Conservation (phyloP, 2,888 invertebrate species). For the Melieria crassipennis region DNA sequence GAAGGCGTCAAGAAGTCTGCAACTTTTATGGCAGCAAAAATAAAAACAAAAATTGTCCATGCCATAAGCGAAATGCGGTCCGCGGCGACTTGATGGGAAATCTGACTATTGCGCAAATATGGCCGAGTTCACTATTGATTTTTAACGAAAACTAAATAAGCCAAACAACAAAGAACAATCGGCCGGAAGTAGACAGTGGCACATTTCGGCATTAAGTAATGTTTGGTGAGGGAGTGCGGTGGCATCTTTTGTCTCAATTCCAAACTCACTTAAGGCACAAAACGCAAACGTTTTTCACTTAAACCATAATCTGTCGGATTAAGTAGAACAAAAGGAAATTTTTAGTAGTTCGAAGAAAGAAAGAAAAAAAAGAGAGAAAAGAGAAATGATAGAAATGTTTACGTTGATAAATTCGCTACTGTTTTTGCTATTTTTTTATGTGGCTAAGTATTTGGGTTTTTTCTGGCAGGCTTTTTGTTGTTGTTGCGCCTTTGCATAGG, state of each 20-base stretch:
- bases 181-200: conserved; percentile 5
- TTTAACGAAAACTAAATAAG: conserved; percentile 14
- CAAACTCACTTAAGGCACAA: conserved; percentile 15
- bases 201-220: background rate
- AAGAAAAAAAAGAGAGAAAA: no score
- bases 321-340: conserved; percentile 2
- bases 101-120: background rate
- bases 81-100: background rate
- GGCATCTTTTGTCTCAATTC: background rate
- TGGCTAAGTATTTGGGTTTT: background rate
- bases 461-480: background rate
- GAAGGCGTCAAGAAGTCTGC: conserved; percentile 33
- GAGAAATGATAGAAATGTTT: no score
- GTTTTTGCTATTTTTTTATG: conserved; percentile 5
- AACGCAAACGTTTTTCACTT: conserved; percentile 22
- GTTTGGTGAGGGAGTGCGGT: background rate
- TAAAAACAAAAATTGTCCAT: conserved; percentile 18
- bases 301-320: conserved; percentile 26
- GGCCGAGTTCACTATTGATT: conserved; percentile 24
- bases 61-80: background rate
- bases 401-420: no score
- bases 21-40: conserved; percentile 27
- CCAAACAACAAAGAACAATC: background rate
- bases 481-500: conserved; percentile 4
- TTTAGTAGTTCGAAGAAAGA: no score